Evolutionary conservation across 2,113 vertebrate species (phyloP).

Genomic region (Empidonax traillii): DNA sequence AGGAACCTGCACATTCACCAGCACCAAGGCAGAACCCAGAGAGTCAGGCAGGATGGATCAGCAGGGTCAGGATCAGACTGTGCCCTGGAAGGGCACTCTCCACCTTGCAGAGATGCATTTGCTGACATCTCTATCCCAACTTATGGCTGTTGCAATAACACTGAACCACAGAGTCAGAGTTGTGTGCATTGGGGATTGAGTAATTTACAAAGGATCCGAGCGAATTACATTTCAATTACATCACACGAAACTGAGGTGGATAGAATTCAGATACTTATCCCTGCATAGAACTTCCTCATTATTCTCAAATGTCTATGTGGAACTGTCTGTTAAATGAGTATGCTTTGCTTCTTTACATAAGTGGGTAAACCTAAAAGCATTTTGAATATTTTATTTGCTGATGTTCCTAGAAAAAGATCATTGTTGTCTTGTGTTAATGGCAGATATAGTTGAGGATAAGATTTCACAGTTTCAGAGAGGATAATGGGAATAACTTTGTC

Average conservation of each 20-base stretch:
- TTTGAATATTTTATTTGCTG: not conserved
- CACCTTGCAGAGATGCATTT: not conserved
- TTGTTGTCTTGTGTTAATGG: not conserved
- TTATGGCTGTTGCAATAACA: not conserved
- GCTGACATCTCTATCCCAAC: not conserved
- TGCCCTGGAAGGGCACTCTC: accelerated
- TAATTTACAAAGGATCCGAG: conserved; percentile 15
- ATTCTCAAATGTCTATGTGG: not conserved
- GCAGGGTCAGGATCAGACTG: not conserved
- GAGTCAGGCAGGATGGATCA: not conserved
- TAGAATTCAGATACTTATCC: not conserved
- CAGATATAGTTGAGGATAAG: not conserved
- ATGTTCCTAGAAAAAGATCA: not conserved
- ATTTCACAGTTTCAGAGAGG: not conserved
- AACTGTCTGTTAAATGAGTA: not conserved
- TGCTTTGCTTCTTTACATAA: not conserved
- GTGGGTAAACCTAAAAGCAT: not conserved
- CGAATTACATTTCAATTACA: conserved; percentile 13
- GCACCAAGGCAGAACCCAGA: not conserved
- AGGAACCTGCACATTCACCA: not conserved
- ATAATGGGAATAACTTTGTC: not conserved
- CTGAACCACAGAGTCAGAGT: not conserved
- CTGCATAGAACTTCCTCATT: not conserved
- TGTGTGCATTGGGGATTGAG: not conserved
- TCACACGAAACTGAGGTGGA: not conserved